Evolutionary conservation across 2,113 vertebrate species (phyloP), one percentile per base, ranked within the genome.

Genomic region (Columba janthina): DNA sequence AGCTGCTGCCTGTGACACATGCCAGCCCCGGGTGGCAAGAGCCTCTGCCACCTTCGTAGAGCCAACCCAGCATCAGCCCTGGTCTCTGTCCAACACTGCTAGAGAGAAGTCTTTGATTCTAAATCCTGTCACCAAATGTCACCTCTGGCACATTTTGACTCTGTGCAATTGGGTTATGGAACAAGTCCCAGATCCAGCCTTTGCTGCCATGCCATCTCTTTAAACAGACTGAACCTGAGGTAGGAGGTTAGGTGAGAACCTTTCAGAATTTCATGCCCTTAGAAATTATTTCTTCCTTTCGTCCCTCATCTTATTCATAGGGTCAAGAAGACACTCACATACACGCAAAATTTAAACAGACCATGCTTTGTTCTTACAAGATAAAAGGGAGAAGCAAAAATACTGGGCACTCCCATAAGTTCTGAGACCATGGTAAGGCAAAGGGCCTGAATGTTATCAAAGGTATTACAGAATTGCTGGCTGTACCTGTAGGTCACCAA

Each of bases 31-130:
- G 11, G 18, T 29, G 40, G 20, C 26, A 65, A 82, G 32, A 85
- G 24, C 10, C 7, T 86, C 34, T 83, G 38, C 17, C 15, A 50
- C 50, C 24, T 89, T 88, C 0, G 0, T 16, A 90, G 60, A 58
- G n/a, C 38, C 51, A 87, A 29, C 16, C n/a, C 60, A 75, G 48
- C 82, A 77, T 69, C 21, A 72, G 53, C 4, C 12, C 32, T 62
- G 46, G 9, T 57, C 20, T 89, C 60, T 83, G 50, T 58, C 42
- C 71, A 91, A 44, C 22, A 57, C n/a, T 66, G 31, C 34, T 75
- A 72, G 32, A 71, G 32, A 94, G 34, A 85, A 11, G 40, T 81
- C 91, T 93, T 91, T 88, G 83, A 91, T 95, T 96, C 95, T 89
- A 96, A 95, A 94, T 93, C 62, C 71, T 14, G 8, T 78, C 76